Evolutionary conservation across 1,140 invertebrate genomes (phyloP), one percentile per base, ranked within the genome.

Genomic region (Lepidurus arcticus): DNA sequence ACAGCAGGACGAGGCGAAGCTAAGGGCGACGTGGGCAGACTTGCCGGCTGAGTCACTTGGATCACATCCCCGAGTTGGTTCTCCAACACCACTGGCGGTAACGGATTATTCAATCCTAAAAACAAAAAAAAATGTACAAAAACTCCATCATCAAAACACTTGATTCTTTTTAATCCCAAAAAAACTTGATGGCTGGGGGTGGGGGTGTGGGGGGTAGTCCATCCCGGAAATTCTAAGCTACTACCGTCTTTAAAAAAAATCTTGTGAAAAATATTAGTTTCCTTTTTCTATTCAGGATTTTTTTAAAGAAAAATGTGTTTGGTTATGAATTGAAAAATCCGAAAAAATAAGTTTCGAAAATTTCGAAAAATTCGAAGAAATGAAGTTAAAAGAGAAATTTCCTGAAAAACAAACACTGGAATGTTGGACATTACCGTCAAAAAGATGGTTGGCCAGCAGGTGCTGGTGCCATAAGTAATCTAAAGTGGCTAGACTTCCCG

Each of bases 11-110:
- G 77, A 4, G 65, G 77, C 10, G 77, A 73, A 11, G 78, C 75
- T 11, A 78, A 11, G 10, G 78, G 78, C 21, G 78, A 78, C 7
- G 73, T 78, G 42, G 78, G 78, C 44, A 78, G 44, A 44, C 78
- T 78, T 16, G 65, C 44, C n/a, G 78, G 78, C 73, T 78, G 78
- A 16, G 78, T 78, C n/a, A 78, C 53, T 74, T 78, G 78, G n/a
- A 78, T 78, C 43, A 78, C 47, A 42, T 78, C 78, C 9, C 73
- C 78, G 8, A 45, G 21, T n/a, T 73, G 42, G 73, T 78, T 44
- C 74, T 78, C 73, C 24, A 75, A 75, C 34, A 75, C 78, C 73
- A 43, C 44, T 16, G 74, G 47, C 9, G 75, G 73, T 11, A 74
- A 42, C 10, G 78, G 78, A 26, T 74, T 78, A 6, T 74, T 73